Percentiles rank a stretch among this genome's conserved stretches.
These are phyloP conservation scores for Nymphalis urticae DNA, from an alignment of 2,888 invertebrate genomes.

Conservation along the genomic window DNA sequence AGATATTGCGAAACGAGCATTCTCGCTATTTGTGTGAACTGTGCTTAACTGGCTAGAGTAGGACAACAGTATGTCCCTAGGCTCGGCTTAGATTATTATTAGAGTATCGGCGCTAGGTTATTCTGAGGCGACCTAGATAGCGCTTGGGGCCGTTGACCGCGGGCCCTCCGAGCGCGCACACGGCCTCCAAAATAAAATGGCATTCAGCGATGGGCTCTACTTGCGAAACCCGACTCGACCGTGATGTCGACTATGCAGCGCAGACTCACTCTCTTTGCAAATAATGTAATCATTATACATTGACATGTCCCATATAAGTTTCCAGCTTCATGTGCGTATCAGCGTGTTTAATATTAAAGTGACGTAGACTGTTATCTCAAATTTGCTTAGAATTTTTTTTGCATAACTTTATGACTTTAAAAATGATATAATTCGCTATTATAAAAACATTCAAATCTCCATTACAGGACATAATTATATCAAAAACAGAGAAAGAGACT, in stretches of 20 bases:
- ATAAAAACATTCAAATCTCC: not conserved
- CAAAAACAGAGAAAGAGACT: too few relatives aligned
- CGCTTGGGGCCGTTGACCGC: slow-evolving; percentile 79
- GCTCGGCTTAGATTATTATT: slow-evolving; percentile 76
- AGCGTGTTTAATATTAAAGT: not conserved
- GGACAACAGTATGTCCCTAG: slow-evolving; percentile 69
- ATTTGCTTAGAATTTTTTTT: too few relatives aligned
- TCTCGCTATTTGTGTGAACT: slow-evolving; percentile 58
- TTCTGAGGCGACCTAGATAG: slow-evolving; percentile 81
- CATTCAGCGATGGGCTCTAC: slow-evolving; percentile 80
- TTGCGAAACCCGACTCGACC: slow-evolving; percentile 77
- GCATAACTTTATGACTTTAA: not conserved
- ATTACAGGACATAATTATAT: not conserved
- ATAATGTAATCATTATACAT: slow-evolving; percentile 58
- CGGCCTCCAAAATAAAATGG: slow-evolving; percentile 81
- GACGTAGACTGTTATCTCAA: too few relatives aligned
- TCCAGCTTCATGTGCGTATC: not conserved
- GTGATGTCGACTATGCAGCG: slow-evolving; percentile 56
- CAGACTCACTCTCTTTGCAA: slow-evolving; percentile 59
- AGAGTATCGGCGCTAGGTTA: slow-evolving; percentile 82
- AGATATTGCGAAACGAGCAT: slow-evolving; percentile 64
- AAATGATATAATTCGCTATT: not conserved
- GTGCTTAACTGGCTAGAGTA: slow-evolving; percentile 65
- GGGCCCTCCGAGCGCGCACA: slow-evolving; percentile 76
- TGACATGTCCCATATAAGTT: slow-evolving; percentile 27